phyloP scores from a whole-genome alignment of 2,113 vertebrate species.

The Cynopterus brachyotis region DNA sequence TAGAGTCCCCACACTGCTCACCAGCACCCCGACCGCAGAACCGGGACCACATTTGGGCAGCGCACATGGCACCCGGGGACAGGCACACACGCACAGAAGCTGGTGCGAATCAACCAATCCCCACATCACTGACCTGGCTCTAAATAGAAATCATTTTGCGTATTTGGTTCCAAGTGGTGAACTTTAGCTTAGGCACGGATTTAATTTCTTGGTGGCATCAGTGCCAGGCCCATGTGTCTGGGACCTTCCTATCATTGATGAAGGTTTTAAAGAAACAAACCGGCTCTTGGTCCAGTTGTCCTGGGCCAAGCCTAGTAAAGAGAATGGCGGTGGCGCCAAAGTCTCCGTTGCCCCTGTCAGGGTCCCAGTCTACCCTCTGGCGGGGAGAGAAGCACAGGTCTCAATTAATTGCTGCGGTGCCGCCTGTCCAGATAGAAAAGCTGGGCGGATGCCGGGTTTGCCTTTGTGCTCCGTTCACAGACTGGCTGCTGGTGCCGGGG shows the following conservation, averaged over 20 bases:
- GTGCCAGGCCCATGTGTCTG: not conserved
- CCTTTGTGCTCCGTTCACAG: conserved; percentile 76
- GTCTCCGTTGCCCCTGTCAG: not conserved
- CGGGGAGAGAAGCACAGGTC: conserved; percentile 63
- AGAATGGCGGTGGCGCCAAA: not conserved
- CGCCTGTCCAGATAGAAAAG: conserved; percentile 60
- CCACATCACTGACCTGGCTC: not conserved
- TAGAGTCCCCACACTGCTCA: not conserved
- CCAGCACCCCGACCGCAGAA: not conserved
- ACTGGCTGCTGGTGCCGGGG: conserved; percentile 78
- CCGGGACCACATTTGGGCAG: not conserved
- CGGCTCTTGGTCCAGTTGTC: not conserved
- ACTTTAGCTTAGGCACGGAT: not conserved
- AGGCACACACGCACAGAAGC: not conserved
- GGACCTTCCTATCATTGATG: not conserved
- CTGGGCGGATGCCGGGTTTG: conserved; percentile 69
- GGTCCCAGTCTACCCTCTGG: conserved; percentile 11
- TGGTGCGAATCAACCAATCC: not conserved
- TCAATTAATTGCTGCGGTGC: conserved; percentile 61
- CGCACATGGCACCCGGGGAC: not conserved
- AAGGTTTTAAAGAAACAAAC: not conserved
- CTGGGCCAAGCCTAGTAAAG: not conserved
- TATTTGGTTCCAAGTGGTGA: not conserved
- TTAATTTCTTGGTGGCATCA: not conserved
- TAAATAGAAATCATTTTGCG: not conserved